Percentiles rank a stretch among this genome's conserved stretches.
Conservation (phyloP, 2,113 vertebrate genomes). For the Macrotus californicus region DNA sequence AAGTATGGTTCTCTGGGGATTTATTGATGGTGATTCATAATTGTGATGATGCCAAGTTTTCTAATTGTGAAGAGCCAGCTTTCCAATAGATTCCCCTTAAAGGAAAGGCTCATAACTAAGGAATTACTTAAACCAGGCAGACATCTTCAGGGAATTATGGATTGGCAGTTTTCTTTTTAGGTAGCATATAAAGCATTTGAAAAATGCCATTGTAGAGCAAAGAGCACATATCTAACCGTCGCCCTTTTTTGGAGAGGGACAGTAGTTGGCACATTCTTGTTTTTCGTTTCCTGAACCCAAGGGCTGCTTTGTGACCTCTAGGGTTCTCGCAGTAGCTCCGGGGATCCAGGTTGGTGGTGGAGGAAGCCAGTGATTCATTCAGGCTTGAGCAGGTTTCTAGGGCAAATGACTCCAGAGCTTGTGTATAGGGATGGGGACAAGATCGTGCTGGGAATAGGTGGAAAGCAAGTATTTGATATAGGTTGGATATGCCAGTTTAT, state of each 20-base stretch:
- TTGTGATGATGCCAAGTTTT: not conserved
- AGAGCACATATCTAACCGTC: conserved; percentile 25
- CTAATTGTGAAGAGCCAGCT: conserved; percentile 23
- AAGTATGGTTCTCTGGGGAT: not conserved
- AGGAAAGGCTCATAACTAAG: conserved; percentile 8
- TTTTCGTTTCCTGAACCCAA: not conserved
- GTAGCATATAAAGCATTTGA: conserved; percentile 58
- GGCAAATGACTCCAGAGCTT: not conserved
- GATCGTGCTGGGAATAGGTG: not conserved
- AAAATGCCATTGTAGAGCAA: conserved; percentile 40
- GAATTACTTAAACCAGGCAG: conserved; percentile 46
- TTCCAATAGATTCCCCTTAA: conserved; percentile 33
- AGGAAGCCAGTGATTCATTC: not conserved
- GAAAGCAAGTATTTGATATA: not conserved
- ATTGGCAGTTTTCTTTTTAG: conserved; percentile 56
- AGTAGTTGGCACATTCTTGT: not conserved
- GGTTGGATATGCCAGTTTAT: not conserved
- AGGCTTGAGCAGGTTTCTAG: not conserved
- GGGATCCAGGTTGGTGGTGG: not conserved
- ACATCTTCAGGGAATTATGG: conserved; percentile 54
- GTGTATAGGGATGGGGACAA: not conserved
- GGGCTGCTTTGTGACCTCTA: not conserved
- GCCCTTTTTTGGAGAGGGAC: not conserved
- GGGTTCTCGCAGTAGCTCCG: not conserved
- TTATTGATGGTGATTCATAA: conserved; percentile 3